Percentiles rank a stretch among this genome's conserved stretches.
phyloP scores from a whole-genome alignment of 2,888 invertebrate genomes.

The Gnatocerus cornutus region DNA sequence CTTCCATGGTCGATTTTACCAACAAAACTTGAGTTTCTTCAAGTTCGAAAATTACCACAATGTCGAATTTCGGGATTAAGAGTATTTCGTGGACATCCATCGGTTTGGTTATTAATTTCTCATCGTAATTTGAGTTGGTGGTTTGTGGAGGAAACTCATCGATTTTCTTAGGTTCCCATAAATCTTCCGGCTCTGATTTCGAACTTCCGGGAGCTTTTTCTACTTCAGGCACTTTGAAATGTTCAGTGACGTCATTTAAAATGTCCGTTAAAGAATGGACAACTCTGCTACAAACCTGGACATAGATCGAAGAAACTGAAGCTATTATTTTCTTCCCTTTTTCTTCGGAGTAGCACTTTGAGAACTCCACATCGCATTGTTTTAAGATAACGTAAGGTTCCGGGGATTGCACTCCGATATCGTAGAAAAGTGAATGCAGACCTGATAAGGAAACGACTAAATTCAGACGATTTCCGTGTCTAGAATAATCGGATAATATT shows the following conservation, averaged over 20 bases:
- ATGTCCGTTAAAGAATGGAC: slow-evolving; percentile 81
- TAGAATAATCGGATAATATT: slow-evolving; percentile 80
- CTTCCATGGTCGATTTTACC: slow-evolving; percentile 74
- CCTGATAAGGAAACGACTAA: slow-evolving; percentile 77
- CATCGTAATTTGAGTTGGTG: not conserved
- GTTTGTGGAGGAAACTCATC: slow-evolving; percentile 61
- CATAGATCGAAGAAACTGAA: slow-evolving; percentile 79
- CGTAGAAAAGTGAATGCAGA: slow-evolving; percentile 73
- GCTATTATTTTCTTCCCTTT: slow-evolving; percentile 80
- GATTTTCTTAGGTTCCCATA: slow-evolving; percentile 83
- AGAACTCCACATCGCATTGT: slow-evolving; percentile 82
- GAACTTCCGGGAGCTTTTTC: slow-evolving; percentile 44
- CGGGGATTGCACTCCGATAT: slow-evolving; percentile 63
- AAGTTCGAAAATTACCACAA: slow-evolving; percentile 78
- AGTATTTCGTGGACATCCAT: slow-evolving; percentile 60
- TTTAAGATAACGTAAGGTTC: slow-evolving; percentile 77
- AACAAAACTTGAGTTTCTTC: slow-evolving; percentile 76
- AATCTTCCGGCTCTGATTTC: slow-evolving; percentile 74
- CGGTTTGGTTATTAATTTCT: slow-evolving; percentile 16
- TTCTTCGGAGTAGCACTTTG: slow-evolving; percentile 77
- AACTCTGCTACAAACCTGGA: slow-evolving; percentile 83
- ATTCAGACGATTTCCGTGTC: slow-evolving; percentile 78
- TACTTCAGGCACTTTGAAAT: slow-evolving; percentile 68
- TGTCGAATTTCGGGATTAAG: slow-evolving; percentile 72
- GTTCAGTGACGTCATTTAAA: slow-evolving; percentile 69